Base-by-base conservation (phyloP, 23 tunicate genomes). In the Phallusia fumigata region DNA sequence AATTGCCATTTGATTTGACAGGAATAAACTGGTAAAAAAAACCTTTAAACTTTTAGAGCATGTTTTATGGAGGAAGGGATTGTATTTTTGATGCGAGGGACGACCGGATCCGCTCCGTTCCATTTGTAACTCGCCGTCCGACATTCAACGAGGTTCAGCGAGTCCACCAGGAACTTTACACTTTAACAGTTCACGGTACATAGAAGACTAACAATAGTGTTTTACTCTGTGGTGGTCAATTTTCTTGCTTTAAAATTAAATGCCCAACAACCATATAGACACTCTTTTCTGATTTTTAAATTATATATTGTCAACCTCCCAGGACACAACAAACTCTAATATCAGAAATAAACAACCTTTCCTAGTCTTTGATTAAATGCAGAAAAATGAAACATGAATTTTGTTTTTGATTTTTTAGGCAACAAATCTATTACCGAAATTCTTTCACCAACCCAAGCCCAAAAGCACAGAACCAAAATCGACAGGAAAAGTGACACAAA, bases 41-140 rank as follows among this genome's bases (percentile, higher is more conserved):
- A 3, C 5, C 47, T 40, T 40, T 3, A 40, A 1, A 58, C 13
- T 58, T 58, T 24, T 53, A 88, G 93, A 58, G 80, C 18, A 31
- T 94, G 35, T 94, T 94, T 53, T 89, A 86, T 76, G 86, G 92
- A 84, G 94, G 98, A 35, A 94, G 86, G 50, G 81, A 92, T 15
- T 80, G 85, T 18, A 64, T 91, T 8, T 83, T 94, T 47, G 82
- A 89, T 49, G 76, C 80, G 18, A 89, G 82, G 35, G 98, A 94
- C 64, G 32, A 73, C 6, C 79, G 94, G 53, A 74, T 94, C 28
- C 81, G 90, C 26, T 74, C 88, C 28, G 83, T 94, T 31, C 98
- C 98, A 24, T 94, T 94, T 58, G 82, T 84, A 0, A 94, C 94
- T 18, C 75, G 94, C 21, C 86, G 94, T 19, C 98, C 98, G 33